Evolutionary conservation across 30 jellyfish, hydroid and myxozoan genomes (phyloP).

Genomic region (Aurelia sp.): DNA sequence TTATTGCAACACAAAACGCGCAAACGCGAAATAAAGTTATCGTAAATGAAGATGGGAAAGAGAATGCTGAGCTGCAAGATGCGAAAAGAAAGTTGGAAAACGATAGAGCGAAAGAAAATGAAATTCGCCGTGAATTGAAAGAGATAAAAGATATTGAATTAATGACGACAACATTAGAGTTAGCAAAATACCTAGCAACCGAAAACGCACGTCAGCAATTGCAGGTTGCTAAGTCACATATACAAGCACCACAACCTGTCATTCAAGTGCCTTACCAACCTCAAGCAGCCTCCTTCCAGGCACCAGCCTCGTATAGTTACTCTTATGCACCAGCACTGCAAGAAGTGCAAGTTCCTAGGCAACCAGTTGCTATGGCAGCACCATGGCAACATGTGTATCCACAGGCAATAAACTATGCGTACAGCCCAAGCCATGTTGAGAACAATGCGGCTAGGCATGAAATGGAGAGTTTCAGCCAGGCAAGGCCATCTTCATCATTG

Average conservation of each 20-base stretch:
- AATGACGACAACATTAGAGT: constrained; percentile 89
- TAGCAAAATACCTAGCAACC: constrained; percentile 92
- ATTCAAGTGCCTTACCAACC: constrained; percentile 18
- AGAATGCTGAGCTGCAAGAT: constrained; percentile 43
- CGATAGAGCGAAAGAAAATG: constrained; percentile 88
- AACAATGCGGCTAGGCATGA: constrained; percentile 3
- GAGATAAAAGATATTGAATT: constrained; percentile 85
- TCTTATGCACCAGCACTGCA: constrained; percentile 31
- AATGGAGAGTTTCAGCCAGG: constrained; percentile 4
- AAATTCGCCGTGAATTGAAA: constrained; percentile 73
- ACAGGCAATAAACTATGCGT: constrained; percentile 62
- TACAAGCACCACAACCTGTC: constrained; percentile 26
- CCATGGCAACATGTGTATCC: constrained; percentile 64
- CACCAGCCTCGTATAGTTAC: constrained; percentile 22
- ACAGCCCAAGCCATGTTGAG: constrained; percentile 27
- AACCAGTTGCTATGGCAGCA: constrained; percentile 51
- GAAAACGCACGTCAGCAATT: constrained; percentile 81
- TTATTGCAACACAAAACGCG: constrained; percentile 65
- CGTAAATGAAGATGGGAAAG: constrained; percentile 61
- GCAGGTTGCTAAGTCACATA: constrained; percentile 64
- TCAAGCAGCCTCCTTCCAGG: constrained; percentile 1
- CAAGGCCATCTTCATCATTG: neutral
- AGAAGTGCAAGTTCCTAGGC: constrained; percentile 25
- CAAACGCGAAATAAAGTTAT: constrained; percentile 64
- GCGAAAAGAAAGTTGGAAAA: constrained; percentile 86